phyloP scores from a whole-genome alignment of 2,797 vertebrate species.

The Phoxinus dragarum region DNA sequence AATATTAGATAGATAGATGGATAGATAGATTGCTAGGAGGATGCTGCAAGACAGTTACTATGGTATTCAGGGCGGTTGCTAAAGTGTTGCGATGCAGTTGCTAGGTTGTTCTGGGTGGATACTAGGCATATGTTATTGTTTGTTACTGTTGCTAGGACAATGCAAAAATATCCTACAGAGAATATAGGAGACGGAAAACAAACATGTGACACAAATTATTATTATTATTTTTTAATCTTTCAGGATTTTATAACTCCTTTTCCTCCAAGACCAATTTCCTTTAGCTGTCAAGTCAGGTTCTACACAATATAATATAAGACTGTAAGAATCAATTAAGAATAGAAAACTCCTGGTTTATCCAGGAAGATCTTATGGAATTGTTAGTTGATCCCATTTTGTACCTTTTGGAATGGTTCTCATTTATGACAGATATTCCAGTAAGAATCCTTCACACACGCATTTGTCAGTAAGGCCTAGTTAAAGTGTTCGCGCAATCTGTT shows the following conservation, averaged over 20 bases:
- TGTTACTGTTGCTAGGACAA: background rate
- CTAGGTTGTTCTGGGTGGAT: background rate
- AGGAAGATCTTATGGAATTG: background rate
- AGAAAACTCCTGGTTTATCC: background rate
- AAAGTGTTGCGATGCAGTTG: background rate
- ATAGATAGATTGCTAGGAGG: background rate
- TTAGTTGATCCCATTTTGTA: background rate
- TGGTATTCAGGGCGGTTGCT: no score
- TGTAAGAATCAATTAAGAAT: constrained; percentile 7
- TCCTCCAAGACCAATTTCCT: background rate
- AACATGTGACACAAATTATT: background rate
- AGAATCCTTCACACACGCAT: background rate
- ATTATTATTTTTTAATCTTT: background rate
- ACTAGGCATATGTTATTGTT: background rate
- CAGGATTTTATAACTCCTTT: background rate
- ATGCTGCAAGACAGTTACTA: background rate
- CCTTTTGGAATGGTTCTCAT: background rate
- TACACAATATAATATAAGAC: background rate
- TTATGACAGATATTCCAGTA: background rate
- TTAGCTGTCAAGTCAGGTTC: background rate
- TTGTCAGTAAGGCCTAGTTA: constrained; percentile 4
- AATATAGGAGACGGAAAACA: background rate
- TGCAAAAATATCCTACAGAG: background rate
- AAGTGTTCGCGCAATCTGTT: constrained; percentile 16
- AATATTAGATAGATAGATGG: background rate